Evolutionary conservation across 1,140 invertebrate species (phyloP).

Genomic region (Drosophila sproati): DNA sequence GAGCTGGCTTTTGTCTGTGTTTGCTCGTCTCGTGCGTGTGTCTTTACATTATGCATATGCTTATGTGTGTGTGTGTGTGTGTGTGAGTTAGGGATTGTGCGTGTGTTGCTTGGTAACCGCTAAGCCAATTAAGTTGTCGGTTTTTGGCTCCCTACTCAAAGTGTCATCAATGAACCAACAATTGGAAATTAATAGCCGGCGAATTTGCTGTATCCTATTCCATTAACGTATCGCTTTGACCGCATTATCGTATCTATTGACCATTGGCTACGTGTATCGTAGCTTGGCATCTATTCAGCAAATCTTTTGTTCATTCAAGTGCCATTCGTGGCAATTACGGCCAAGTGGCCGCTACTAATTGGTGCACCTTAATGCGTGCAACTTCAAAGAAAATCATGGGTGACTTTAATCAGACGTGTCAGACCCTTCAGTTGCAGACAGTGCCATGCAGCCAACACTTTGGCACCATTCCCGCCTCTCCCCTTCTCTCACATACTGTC

Average conservation of each 20-base stretch:
- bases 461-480: background rate
- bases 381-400: slow-evolving; percentile 60
- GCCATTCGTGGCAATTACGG: slow-evolving; percentile 41
- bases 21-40: background rate
- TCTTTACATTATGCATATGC: slow-evolving; percentile 11
- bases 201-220: slow-evolving; percentile 47
- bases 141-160: slow-evolving; percentile 63
- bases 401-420: slow-evolving; percentile 50
- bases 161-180: slow-evolving; percentile 71
- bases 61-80: background rate
- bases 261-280: background rate
- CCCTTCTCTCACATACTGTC: background rate
- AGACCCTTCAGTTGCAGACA: slow-evolving; percentile 30
- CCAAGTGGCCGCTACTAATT: slow-evolving; percentile 50
- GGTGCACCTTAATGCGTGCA: slow-evolving; percentile 37
- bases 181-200: slow-evolving; percentile 76
- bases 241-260: slow-evolving; percentile 17
- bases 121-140: slow-evolving; percentile 72
- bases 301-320: slow-evolving; percentile 35
- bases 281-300: slow-evolving; percentile 12
- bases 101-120: slow-evolving; percentile 50
- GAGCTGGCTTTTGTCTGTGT: slow-evolving; percentile 40
- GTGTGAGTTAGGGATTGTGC: slow-evolving; percentile 7
- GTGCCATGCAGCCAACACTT: slow-evolving; percentile 4
- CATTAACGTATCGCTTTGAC: slow-evolving; percentile 34